These are phyloP conservation scores for Kryphioiulus occultus DNA, from an alignment of 2,888 invertebrate genomes.

Conservation along the genomic window DNA sequence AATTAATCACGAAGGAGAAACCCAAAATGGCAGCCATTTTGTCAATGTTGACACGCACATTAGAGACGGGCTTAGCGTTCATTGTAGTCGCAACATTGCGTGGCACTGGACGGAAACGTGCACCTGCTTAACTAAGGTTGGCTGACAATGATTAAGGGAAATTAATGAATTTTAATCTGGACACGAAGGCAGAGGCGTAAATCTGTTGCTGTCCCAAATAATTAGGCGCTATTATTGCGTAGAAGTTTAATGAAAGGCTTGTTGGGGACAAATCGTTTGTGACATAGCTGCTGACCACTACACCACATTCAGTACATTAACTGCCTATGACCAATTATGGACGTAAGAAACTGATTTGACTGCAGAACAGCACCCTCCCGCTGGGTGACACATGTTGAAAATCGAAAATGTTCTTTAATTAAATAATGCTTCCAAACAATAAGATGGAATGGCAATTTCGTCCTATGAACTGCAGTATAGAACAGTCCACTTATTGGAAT, in stretches of 20 bases:
- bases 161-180: background rate
- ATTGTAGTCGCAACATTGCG: background rate
- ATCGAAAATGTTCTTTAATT: too few relatives aligned
- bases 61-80: background rate
- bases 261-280: too few relatives aligned
- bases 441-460: too few relatives aligned
- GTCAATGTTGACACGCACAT: slow-evolving; percentile 30
- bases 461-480: too few relatives aligned
- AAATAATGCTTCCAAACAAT: too few relatives aligned
- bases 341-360: background rate
- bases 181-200: background rate
- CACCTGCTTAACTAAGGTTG: background rate
- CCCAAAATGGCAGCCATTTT: slow-evolving; percentile 25
- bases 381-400: too few relatives aligned
- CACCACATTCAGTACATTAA: too few relatives aligned
- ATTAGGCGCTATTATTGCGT: background rate
- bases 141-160: slow-evolving; percentile 16
- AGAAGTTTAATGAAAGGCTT: too few relatives aligned
- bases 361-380: too few relatives aligned
- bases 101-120: background rate
- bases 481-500: too few relatives aligned
- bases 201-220: background rate
- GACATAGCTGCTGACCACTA: too few relatives aligned
- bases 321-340: too few relatives aligned
- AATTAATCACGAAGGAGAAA: slow-evolving; percentile 48